phyloP scores from a whole-genome alignment of 1,140 invertebrate species.

The Ostrea edulis region DNA sequence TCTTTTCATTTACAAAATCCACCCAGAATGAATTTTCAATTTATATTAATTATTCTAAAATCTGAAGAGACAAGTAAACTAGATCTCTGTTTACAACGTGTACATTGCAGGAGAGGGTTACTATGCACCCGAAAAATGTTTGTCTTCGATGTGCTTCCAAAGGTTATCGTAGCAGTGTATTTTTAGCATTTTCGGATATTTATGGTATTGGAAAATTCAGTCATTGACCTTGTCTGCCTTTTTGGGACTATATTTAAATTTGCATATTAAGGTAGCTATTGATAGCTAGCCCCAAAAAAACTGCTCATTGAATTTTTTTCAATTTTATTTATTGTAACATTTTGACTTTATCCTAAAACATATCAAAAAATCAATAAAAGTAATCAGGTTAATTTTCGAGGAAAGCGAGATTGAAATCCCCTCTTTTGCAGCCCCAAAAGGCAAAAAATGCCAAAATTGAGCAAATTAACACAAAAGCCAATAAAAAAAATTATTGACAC shows the following conservation, averaged over 20 bases:
- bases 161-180: slow-evolving; percentile 3
- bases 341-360: too few relatives aligned
- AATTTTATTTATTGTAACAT: too few relatives aligned
- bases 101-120: background rate
- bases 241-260: background rate
- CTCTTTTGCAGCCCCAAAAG: too few relatives aligned
- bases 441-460: too few relatives aligned
- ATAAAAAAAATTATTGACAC: too few relatives aligned
- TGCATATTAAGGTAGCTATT: too few relatives aligned
- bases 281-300: too few relatives aligned
- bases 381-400: too few relatives aligned
- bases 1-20: background rate
- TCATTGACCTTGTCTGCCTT: background rate
- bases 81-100: background rate
- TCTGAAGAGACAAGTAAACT: background rate
- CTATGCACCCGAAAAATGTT: slow-evolving; percentile 2
- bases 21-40: background rate
- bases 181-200: background rate
- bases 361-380: too few relatives aligned
- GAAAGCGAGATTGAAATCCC: too few relatives aligned
- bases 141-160: background rate
- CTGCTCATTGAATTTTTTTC: too few relatives aligned
- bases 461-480: too few relatives aligned
- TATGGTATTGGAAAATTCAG: background rate
- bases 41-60: background rate